Evolutionary conservation across 2,797 vertebrate species (phyloP).

Genomic region (Moxostoma hubbsi): DNA sequence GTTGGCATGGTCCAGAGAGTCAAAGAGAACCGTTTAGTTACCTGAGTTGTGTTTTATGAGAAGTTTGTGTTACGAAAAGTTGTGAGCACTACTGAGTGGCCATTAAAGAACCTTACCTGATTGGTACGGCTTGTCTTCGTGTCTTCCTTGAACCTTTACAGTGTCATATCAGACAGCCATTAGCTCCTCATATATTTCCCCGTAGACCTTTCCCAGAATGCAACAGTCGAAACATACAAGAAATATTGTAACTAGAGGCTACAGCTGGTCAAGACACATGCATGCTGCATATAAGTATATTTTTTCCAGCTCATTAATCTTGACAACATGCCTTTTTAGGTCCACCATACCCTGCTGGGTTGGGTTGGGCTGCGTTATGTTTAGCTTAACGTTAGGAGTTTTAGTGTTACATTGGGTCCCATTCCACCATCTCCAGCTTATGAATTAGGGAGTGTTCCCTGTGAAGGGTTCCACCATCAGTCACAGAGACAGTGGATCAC

Average conservation of each 20-base stretch:
- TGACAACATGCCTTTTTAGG: conserved; percentile 41
- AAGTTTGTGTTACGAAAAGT: too few species aligned
- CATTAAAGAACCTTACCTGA: too few species aligned
- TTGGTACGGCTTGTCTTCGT: too few species aligned
- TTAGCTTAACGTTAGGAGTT: conserved; percentile 40
- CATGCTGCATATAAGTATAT: conserved; percentile 36
- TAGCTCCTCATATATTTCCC: conserved; percentile 26
- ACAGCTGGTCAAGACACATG: conserved; percentile 19
- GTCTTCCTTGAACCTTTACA: too few species aligned
- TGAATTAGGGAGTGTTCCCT: conserved; percentile 40
- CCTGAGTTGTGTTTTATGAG: too few species aligned
- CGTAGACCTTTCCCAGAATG: conserved; percentile 15
- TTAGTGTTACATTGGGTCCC: conserved; percentile 35
- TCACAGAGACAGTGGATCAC: conserved; percentile 51
- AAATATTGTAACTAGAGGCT: conserved; percentile 20
- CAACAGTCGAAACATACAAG: conserved; percentile 41
- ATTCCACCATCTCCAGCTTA: conserved; percentile 40
- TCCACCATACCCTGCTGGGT: conserved; percentile 4
- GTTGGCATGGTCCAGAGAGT: too few species aligned
- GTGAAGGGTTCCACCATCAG: conserved; percentile 48
- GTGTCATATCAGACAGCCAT: conserved; percentile 33
- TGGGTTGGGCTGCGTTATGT: conserved; percentile 12
- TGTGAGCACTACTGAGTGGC: too few species aligned
- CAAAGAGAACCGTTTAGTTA: too few species aligned
- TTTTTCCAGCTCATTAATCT: conserved; percentile 45